Evolutionary conservation across 2,113 vertebrate species (phyloP), one percentile per base, ranked within the genome.

Genomic region (Myotis davidii): DNA sequence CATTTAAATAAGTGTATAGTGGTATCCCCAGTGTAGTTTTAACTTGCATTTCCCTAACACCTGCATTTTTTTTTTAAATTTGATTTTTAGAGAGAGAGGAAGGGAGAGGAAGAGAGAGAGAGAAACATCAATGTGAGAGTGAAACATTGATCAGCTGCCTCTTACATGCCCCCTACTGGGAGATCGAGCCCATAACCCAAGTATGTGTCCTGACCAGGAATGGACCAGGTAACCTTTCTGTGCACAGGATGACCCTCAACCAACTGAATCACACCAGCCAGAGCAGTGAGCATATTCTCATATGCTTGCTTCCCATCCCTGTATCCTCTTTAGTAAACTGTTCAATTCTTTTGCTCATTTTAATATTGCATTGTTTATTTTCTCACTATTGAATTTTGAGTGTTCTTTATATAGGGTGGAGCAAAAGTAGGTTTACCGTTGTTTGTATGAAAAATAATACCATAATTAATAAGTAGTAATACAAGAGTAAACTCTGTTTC

Each of bases 21-120:
- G 27, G 6, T 4, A 2, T 18, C 16, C 32, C 27, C 12, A 2
- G 21, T 18, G 9, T 1, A 16, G 3, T n/a, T 64, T 39, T 7
- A 3, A 70, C 4, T 29, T 34, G 10, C 29, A 3, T 32, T 25
- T 88, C 32, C 4, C 5, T 12, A 3, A 42, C 9, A 50, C 27
- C 76, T 16, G 29, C 29, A 6, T 65, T 32, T 65, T 65, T 65
- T 65, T 65, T 65, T 65, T 16, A 65, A 65, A 32, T 32, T 67
- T 67, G 14, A 67, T 67, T 67, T 67, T 67, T 67, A 67, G 14
- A 32, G 64, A 65, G 64, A 65, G 29, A 16, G 64, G 13, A 32
- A 65, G 29, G 64, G 5, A 32, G 64, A 64, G 64, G 5, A n/a
- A n/a, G 42, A 45, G 45, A 45, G 29, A 67, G 61, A 32, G 61